Evolutionary conservation across 1,140 invertebrate species (phyloP).

Genomic region (Phortica variegata): DNA sequence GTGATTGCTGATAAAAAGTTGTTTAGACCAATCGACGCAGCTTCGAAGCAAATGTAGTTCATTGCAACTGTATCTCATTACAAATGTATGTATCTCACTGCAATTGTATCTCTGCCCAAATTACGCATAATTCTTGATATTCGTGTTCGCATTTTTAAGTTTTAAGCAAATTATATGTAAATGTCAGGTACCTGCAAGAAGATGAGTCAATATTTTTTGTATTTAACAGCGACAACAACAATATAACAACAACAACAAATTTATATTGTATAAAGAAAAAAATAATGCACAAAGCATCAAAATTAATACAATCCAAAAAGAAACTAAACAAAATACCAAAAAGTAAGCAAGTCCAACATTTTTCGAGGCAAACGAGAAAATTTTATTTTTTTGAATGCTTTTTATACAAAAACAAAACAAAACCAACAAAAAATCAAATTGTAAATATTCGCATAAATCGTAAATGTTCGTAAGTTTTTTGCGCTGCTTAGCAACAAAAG

Average conservation of each 20-base stretch:
- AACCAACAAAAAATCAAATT: background rate
- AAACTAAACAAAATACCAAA: background rate
- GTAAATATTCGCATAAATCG: background rate
- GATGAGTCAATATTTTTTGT: no score
- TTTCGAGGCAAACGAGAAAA: background rate
- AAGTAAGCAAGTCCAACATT: no score
- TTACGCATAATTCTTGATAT: no score
- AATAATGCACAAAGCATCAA: slow-evolving; percentile 16
- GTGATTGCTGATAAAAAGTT: no score
- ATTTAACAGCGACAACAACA: no score
- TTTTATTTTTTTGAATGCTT: background rate
- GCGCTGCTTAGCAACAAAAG: background rate
- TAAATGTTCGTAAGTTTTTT: background rate
- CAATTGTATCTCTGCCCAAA: no score
- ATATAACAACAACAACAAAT: no score
- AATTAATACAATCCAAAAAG: slow-evolving; percentile 9
- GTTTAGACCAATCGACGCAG: no score
- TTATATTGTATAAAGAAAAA: slow-evolving; percentile 22
- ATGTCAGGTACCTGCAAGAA: slow-evolving; percentile 50
- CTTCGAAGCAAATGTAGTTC: no score
- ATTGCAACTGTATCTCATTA: no score
- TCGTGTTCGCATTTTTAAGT: no score
- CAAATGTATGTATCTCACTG: no score
- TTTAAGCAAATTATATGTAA: slow-evolving; percentile 41
- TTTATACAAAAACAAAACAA: background rate